These are phyloP conservation scores for Epirrhoe tristata DNA, from an alignment of 2,888 invertebrate genomes.

Conservation along the genomic window DNA sequence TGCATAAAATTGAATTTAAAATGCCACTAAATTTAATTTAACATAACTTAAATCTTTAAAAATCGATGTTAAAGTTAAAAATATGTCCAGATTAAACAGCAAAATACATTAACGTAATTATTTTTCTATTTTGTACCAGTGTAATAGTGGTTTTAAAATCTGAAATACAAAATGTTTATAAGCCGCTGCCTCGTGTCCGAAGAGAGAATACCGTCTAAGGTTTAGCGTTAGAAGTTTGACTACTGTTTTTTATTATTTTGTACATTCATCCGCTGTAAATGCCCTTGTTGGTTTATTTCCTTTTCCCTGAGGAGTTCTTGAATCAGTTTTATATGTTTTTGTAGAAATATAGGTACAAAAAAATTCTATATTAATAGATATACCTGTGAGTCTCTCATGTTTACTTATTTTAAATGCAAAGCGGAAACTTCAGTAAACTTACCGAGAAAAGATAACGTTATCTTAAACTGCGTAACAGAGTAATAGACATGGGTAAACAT, in stretches of 20 bases:
- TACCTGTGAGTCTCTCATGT: background rate
- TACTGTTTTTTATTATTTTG: constrained; percentile 11
- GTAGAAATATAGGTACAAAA: no score
- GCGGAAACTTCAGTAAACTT: background rate
- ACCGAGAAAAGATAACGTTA: background rate
- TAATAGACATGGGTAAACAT: background rate
- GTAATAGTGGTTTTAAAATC: no score
- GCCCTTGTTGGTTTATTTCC: constrained; percentile 10
- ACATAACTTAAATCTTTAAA: no score
- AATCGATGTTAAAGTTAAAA: no score
- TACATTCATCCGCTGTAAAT: background rate
- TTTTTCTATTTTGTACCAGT: no score
- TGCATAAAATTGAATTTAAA: background rate
- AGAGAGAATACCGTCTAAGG: constrained; percentile 23
- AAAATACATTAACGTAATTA: no score
- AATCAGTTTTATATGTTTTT: no score
- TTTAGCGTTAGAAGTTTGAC: constrained; percentile 8
- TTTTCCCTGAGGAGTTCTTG: background rate
- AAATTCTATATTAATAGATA: no score
- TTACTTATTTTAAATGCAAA: background rate
- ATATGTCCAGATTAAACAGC: no score
- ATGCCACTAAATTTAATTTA: no score
- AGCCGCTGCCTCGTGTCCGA: constrained; percentile 7
- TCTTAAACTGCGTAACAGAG: background rate
- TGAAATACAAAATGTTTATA: constrained; percentile 4